A percentile compares a stretch with the other conserved stretches of the same genome.
Evolutionary conservation across 2,113 vertebrate species (phyloP).

Genomic region (Cairina moschata): DNA sequence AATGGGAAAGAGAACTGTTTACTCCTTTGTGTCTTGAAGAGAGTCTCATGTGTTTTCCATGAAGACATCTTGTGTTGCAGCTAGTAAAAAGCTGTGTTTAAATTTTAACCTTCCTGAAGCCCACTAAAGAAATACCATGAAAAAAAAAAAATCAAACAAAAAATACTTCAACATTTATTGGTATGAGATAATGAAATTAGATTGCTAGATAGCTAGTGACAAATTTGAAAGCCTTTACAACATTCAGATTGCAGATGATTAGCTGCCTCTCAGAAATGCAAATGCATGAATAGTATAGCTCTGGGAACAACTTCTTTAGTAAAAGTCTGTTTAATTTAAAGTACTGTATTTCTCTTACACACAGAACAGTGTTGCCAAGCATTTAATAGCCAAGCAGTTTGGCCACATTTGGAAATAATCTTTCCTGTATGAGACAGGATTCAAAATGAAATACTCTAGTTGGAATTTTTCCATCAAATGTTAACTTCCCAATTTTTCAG

Average conservation of each 20-base stretch:
- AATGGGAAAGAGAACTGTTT: not conserved
- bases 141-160: not conserved
- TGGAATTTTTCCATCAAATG: slow-evolving; percentile 57
- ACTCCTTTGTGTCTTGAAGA: not conserved
- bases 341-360: not conserved
- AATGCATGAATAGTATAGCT: slow-evolving; percentile 11
- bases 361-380: slow-evolving; percentile 18
- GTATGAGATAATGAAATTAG: slow-evolving; percentile 34
- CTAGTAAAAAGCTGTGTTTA: not conserved
- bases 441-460: slow-evolving; percentile 54
- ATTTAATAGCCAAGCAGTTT: slow-evolving; percentile 10
- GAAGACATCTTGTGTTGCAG: not conserved
- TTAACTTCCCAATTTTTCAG: slow-evolving; percentile 56
- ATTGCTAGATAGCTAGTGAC: slow-evolving; percentile 25
- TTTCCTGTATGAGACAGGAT: slow-evolving; percentile 57
- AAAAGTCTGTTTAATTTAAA: slow-evolving; percentile 10
- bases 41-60: not conserved
- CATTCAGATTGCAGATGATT: slow-evolving; percentile 56
- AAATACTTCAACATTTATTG: slow-evolving; percentile 30
- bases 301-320: not conserved
- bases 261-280: slow-evolving; percentile 55
- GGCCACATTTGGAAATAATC: slow-evolving; percentile 70
- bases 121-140: not conserved
- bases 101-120: not conserved
- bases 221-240: slow-evolving; percentile 25